Conservation (phyloP, 2,888 invertebrate species). For the Gortyna flavago region DNA sequence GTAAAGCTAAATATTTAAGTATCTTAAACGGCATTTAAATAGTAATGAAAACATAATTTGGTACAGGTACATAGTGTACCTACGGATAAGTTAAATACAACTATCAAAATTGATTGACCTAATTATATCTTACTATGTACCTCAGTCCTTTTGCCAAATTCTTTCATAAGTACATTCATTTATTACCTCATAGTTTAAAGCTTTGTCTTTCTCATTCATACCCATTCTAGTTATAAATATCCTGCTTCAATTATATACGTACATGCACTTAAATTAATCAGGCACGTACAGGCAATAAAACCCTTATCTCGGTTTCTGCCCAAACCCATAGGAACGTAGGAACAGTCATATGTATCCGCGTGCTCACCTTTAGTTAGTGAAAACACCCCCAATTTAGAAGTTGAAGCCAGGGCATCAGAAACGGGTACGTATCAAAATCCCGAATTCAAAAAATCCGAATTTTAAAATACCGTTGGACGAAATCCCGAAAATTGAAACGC, state of each 20-base stretch:
- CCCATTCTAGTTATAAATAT: neutral
- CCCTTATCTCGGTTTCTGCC: too few relatives aligned
- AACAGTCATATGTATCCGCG: neutral
- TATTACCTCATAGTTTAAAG: constrained; percentile 3
- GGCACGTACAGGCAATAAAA: neutral
- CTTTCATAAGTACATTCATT: too few relatives aligned
- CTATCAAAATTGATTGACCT: too few relatives aligned
- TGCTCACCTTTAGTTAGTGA: neutral
- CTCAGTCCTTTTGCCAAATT: too few relatives aligned
- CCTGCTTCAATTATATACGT: constrained; percentile 5
- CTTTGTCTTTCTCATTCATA: too few relatives aligned
- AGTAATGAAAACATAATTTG: neutral
- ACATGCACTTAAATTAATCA: neutral
- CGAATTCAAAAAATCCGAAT: too few relatives aligned
- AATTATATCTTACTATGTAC: neutral
- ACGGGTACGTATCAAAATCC: too few relatives aligned
- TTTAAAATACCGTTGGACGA: too few relatives aligned
- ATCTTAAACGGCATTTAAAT: neutral
- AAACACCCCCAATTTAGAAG: neutral
- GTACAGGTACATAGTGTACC: neutral
- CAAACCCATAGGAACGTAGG: neutral
- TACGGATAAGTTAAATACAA: too few relatives aligned
- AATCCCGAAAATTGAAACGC: too few relatives aligned
- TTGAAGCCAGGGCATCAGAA: neutral
- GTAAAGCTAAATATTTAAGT: too few relatives aligned